Base-by-base conservation (phyloP, 2,888 invertebrate species). In the Omphaloscelis lunosa region DNA sequence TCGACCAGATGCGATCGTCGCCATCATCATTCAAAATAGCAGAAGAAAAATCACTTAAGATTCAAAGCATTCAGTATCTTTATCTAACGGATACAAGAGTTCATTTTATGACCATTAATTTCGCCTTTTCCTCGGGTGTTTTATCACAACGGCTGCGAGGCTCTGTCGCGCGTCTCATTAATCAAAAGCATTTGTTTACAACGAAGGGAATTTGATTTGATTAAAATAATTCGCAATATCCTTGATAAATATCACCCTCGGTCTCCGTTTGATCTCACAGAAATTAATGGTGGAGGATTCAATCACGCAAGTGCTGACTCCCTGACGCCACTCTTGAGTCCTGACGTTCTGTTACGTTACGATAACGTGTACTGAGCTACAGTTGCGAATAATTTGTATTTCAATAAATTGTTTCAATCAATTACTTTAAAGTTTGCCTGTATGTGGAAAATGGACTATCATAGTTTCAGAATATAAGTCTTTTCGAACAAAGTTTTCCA, bases 111-210 rank as follows among this genome's bases (percentile, higher is more conserved):
- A 96, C 96, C 96, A 96, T 96, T 96, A 96, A 96, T 96, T 96
- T 96, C 94, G 95, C 90, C 95, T 95, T 96, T 96, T 95, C 95
- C 93, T 95, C 92, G 95, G 95, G 95, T 96, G 96, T 96, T 96
- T 96, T 96, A 96, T 96, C 96, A 94, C 94, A 95, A 93, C 95
- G 94, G 94, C 95, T 95, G 95, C 95, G 95, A 93, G 93, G 92
- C 95, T 96, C 96, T 96, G 96, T 96, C 96, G 96, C 96, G 94
- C 93, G 96, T 95, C 96, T 95, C 96, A 96, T 96, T 96, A 96
- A 96, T 96, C 96, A 96, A 96, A 96, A 96, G 95, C 96, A 96
- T 96, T 96, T 96, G 96, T 96, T 96, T 96, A 96, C 96, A 96
- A 96, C 95, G 96, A 95, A 96, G 96, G 96, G 96, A 96, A 96